Percentiles rank a stretch among this genome's conserved stretches.
Evolutionary conservation across 2,888 invertebrate species (phyloP).

Genomic region (Phyllotreta striolata): DNA sequence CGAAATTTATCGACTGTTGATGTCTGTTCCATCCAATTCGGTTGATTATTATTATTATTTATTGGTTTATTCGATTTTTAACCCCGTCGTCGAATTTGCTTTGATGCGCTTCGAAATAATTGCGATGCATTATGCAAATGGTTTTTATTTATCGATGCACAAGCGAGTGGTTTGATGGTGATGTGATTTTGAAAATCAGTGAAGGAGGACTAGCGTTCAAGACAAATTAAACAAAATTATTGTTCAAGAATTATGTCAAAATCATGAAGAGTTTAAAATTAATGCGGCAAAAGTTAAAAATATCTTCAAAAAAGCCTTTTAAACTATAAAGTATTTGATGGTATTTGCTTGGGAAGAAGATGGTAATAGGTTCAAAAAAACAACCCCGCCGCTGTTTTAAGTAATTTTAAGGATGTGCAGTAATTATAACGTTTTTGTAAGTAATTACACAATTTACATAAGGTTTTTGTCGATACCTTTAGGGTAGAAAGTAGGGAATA

Average conservation of each 20-base stretch:
- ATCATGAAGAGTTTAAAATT: too few relatives aligned
- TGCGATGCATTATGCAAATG: constrained; percentile 31
- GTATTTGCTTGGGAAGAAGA: too few relatives aligned
- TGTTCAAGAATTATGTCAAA: neutral
- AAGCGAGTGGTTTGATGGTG: constrained; percentile 1
- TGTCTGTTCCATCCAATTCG: constrained; percentile 24
- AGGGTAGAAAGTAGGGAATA: neutral
- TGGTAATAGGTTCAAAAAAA: too few relatives aligned
- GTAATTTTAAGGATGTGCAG: neutral
- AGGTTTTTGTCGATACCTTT: constrained; percentile 4
- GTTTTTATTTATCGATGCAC: constrained; percentile 18
- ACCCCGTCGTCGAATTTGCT: constrained; percentile 16
- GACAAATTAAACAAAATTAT: neutral
- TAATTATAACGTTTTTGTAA: constrained; percentile 7
- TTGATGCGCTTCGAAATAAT: constrained; percentile 26
- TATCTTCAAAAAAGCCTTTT: too few relatives aligned
- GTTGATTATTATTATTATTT: constrained; percentile 30
- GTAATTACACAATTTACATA: constrained; percentile 13
- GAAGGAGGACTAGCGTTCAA: constrained; percentile 2
- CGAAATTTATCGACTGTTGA: constrained; percentile 38
- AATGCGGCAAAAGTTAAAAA: too few relatives aligned
- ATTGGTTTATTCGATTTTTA: constrained; percentile 28
- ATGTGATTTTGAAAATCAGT: constrained; percentile 1
- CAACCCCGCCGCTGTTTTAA: too few relatives aligned
- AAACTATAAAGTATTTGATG: too few relatives aligned